Percentiles rank a stretch among this genome's conserved stretches.
phyloP scores from a whole-genome alignment of 2,113 vertebrate species.

The Apodemus speciosus region DNA sequence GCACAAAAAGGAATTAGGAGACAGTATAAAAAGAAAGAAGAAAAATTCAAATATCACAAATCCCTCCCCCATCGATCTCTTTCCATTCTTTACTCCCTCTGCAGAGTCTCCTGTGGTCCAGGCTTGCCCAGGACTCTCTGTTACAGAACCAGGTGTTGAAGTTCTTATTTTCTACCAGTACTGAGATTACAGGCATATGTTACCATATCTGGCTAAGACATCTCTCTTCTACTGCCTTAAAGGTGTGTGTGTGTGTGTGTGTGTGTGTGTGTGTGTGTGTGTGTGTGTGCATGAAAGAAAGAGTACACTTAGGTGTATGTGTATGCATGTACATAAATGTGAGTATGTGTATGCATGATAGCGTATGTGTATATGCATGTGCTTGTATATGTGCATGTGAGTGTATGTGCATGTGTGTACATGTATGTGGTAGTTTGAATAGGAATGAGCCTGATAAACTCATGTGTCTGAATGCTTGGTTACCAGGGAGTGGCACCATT shows the following conservation, averaged over 20 bases:
- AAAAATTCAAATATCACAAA: not conserved
- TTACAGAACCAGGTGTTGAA: not conserved
- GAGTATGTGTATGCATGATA: not conserved
- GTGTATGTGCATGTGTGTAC: not conserved
- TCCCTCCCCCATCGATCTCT: not conserved
- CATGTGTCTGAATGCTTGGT: not conserved
- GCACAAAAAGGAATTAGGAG: not conserved
- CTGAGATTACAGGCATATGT: not conserved
- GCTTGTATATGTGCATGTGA: not conserved
- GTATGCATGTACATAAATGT: not conserved
- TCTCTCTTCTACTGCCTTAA: not conserved
- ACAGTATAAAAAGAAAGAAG: not conserved
- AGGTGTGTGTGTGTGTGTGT: fast-evolving
- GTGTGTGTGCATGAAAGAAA: not conserved
- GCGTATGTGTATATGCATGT: not conserved
- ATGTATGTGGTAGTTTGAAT: not conserved
- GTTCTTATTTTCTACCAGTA: not conserved
- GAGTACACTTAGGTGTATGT: not conserved
- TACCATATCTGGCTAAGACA: not conserved
- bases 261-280: not conserved
- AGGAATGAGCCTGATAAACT: not conserved
- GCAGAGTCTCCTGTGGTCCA: not conserved
- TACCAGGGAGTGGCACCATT: not conserved
- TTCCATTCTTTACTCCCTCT: not conserved
- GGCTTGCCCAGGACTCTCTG: not conserved